Conservation (phyloP, 2,113 vertebrate genomes). For the Grammomys dolichurus region DNA sequence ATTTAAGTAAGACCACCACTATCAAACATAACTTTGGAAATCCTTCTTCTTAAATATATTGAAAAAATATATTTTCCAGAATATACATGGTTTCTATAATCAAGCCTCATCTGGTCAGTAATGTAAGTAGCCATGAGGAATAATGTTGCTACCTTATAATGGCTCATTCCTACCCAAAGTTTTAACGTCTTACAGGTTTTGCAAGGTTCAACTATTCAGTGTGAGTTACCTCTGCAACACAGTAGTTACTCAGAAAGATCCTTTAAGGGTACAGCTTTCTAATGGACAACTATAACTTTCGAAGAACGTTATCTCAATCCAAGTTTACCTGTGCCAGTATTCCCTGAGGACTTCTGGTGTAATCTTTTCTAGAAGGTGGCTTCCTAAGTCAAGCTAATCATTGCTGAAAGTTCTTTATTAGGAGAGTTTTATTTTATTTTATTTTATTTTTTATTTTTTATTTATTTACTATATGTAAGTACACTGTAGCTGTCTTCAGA, state of each 20-base stretch:
- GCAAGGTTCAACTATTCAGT: background rate
- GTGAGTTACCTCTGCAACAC: background rate
- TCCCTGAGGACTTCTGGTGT: background rate
- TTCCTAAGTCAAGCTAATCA: background rate
- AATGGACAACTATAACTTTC: conserved; percentile 1
- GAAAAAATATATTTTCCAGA: background rate
- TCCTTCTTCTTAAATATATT: conserved; percentile 25
- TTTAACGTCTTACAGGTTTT: conserved; percentile 38
- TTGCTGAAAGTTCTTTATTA: background rate
- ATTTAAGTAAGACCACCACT: conserved; percentile 7
- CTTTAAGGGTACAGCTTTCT: background rate
- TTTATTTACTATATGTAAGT: too few species aligned
- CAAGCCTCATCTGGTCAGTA: conserved; percentile 3
- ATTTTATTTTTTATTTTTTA: too few species aligned
- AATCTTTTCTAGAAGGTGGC: background rate
- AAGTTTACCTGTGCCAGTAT: background rate
- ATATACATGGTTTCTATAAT: conserved; percentile 9
- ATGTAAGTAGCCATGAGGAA: background rate
- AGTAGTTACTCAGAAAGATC: background rate
- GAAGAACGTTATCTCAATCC: background rate
- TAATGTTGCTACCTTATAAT: conserved; percentile 15
- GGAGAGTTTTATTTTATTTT: background rate
- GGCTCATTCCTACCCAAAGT: background rate
- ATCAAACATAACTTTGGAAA: conserved; percentile 39
- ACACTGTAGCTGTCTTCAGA: too few species aligned